Evolutionary conservation across 2,113 vertebrate species (phyloP), one percentile per base, ranked within the genome.

Genomic region (Thunnus thynnus): DNA sequence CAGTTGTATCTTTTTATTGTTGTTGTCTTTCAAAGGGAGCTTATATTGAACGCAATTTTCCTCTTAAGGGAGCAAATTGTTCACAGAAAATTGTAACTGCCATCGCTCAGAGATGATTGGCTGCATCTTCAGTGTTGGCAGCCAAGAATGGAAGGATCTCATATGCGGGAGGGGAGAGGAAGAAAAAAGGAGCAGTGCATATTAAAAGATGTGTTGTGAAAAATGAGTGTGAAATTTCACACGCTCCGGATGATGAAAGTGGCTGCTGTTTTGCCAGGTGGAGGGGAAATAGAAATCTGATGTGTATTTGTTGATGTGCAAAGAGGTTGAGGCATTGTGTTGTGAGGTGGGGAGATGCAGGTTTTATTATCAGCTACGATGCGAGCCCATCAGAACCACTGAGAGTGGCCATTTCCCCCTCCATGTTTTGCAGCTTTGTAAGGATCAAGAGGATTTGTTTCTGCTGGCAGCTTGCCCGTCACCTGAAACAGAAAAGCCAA

Each of bases 41-140:
- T 95, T 94, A 94, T 94, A 95, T 94, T 88, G 92, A 93, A 95
- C 94, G 96, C 95, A 96, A 96, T 96, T 96, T 96, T 96, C 95
- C 91, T 94, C 94, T 92, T 94, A 95, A 95, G 92, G 91, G 86
- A 89, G 80, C 91, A 95, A 95, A 96, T 95, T 94, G 93, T 92
- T 93, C 90, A 72, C 77, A 91, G 93, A 95, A 95, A 95, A 96
- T 96, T 95, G 94, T 94, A 92, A 93, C 93, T 94, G 93, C 93
- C 92, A 93, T 94, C 80, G 88, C 88, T 93, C 83, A 87, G 85
- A 88, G 88, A 92, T 94, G 94, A 95, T 94, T 94, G 94, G 94
- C 91, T 92, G 89, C 70, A 87, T 91, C 90, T 90, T 91, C 90
- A 88, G 86, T 77, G 89, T 77, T 81, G 83, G 87, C 79, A 76